Base-by-base conservation (phyloP, 2,888 invertebrate genomes). In the Apodemia mormo region DNA sequence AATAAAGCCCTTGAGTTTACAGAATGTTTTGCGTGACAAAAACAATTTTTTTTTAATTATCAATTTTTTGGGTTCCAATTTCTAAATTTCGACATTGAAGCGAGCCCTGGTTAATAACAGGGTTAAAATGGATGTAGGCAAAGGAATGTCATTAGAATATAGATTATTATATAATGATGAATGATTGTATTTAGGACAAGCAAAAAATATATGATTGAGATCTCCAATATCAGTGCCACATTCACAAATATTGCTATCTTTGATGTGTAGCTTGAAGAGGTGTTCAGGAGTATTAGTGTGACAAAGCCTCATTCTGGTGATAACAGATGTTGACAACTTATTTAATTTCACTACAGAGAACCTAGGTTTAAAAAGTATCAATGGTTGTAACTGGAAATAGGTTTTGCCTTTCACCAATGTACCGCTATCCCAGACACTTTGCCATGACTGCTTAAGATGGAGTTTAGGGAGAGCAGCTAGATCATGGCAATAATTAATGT, bases 401-500 rank as follows among this genome's bases (percentile, higher is more conserved):
- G 56, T 58, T 30, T 58, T 58, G 10, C 56, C 56, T 29, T 58
- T 58, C 29, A 58, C 56, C 10, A 58, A 22, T 2, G 8, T 30
- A 58, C n/a, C 56, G 1, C 56, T 30, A 9, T 58, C 56, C 56
- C 56, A 58, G 10, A 58, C 10, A 5, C 7, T 7, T 58, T 58
- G 22, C 56, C 56, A 58, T 6, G 56, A 29, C 6, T 58, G 29
- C 29, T 10, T 58, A 1, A 58, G n/a, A 58, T 30, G 56, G 29
- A 30, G 6, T 58, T 29, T 58, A 14, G 56, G 29, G 30, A 58
- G 56, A 2, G 29, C 56, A 29, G 56, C 56, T 58, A 58, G 30
- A 58, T 58, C 56, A 58, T 58, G 56, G 10, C 56, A 58, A 22
- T 58, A 58, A 29, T 58, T 58, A 9, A 58, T 29, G 10, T 58